Percentiles rank a stretch among this genome's conserved stretches.
Evolutionary conservation across 64 coral and sea anemone genomes (phyloP).

Genomic region (Montipora capricornis): DNA sequence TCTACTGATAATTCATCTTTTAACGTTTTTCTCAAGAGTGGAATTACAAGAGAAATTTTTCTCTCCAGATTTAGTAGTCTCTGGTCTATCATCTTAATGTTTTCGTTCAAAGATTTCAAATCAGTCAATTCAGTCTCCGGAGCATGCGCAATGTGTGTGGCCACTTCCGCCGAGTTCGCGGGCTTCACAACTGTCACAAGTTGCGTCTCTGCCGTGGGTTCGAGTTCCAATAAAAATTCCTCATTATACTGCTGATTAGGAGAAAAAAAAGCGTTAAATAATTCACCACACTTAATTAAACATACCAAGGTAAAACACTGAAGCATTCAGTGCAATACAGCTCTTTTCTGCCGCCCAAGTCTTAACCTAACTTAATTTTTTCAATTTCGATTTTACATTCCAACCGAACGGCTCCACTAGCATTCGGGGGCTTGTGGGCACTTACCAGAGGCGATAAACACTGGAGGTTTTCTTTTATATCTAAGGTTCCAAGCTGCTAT

Average conservation of each 20-base stretch:
- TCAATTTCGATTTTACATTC: no score
- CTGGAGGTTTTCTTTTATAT: no score
- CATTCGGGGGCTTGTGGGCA: no score
- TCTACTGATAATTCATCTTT: not conserved
- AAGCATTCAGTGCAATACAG: no score
- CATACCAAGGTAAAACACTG: no score
- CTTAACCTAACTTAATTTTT: no score
- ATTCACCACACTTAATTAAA: no score
- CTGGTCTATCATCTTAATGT: constrained; percentile 9
- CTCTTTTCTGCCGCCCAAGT: no score
- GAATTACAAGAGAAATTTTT: constrained; percentile 9
- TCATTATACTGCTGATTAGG: not conserved
- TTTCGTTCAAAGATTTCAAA: not conserved
- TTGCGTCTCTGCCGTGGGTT: not conserved
- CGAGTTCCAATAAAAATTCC: not conserved
- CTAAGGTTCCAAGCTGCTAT: no score
- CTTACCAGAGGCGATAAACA: no score
- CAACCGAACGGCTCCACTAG: no score
- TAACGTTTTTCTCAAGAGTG: not conserved
- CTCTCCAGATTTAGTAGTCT: constrained; percentile 24
- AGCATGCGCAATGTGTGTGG: not conserved
- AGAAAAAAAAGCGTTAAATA: no score
- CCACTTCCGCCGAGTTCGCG: not conserved
- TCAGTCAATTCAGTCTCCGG: not conserved
- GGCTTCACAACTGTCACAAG: not conserved